These are phyloP conservation scores for Lampropteryx suffumata DNA, from an alignment of 2,888 invertebrate species.

Conservation along the genomic window DNA sequence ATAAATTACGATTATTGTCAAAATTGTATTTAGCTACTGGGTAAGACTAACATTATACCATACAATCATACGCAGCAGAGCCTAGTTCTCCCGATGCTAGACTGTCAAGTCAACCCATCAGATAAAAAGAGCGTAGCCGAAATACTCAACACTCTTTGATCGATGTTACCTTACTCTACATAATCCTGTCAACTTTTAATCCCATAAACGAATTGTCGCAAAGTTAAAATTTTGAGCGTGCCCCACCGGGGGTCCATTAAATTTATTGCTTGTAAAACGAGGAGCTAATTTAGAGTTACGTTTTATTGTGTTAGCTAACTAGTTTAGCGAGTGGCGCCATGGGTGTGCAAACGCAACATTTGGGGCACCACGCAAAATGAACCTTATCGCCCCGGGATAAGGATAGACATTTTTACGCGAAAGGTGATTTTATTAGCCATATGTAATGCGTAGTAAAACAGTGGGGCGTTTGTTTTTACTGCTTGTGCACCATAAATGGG, in stretches of 20 bases:
- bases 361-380: constrained; percentile 23
- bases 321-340: constrained; percentile 64
- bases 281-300: constrained; percentile 78
- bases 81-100: too few relatives aligned
- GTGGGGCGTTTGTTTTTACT: constrained; percentile 54
- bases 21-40: too few relatives aligned
- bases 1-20: too few relatives aligned
- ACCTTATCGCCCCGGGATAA: constrained; percentile 30
- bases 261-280: constrained; percentile 82
- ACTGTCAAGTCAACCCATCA: too few relatives aligned
- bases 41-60: too few relatives aligned
- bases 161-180: constrained; percentile 37
- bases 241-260: constrained; percentile 69
- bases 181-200: constrained; percentile 40
- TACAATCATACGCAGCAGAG: too few relatives aligned
- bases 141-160: constrained; percentile 18
- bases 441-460: constrained; percentile 55
- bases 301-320: constrained; percentile 80
- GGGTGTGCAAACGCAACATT: constrained; percentile 50
- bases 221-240: constrained; percentile 69
- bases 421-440: constrained; percentile 51
- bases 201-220: constrained; percentile 67
- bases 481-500: constrained; percentile 37
- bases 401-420: constrained; percentile 28
- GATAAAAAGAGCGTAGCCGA: too few relatives aligned